phyloP scores from a whole-genome alignment of 1,140 invertebrate genomes.

The Vanessa atalanta region DNA sequence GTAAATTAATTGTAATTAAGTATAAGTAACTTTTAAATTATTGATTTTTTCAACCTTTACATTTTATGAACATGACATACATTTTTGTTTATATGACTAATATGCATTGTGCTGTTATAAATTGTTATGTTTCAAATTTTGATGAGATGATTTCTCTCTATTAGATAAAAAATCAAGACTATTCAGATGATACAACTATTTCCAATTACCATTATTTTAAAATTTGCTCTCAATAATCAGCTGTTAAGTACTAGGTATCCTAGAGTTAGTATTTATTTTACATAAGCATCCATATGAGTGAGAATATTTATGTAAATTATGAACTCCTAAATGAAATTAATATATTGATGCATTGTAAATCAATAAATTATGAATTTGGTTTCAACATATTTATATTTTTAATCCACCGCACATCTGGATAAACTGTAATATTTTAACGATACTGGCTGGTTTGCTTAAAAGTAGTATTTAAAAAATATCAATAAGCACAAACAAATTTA shows the following conservation, averaged over 20 bases:
- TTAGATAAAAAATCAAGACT: not conserved
- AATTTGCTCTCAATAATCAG: not conserved
- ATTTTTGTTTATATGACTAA: not conserved
- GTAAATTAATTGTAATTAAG: conserved; percentile 2
- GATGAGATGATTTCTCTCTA: not conserved
- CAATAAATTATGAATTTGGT: no score
- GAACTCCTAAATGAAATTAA: not conserved
- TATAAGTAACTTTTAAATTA: not conserved
- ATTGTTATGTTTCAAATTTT: not conserved
- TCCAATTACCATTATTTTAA: not conserved
- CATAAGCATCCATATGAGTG: conserved; percentile 29
- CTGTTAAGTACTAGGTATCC: conserved; percentile 14
- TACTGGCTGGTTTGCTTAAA: no score
- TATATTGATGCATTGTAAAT: not conserved
- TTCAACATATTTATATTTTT: no score
- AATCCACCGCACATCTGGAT: no score
- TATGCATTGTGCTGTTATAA: not conserved
- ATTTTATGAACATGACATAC: conserved; percentile 5
- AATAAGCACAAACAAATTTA: not conserved
- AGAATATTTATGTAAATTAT: conserved; percentile 16
- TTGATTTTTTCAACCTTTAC: not conserved
- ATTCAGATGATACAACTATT: not conserved
- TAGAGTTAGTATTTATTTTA: conserved; percentile 38
- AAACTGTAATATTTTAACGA: no score
- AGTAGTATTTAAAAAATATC: not conserved